Conservation (phyloP, 2,113 vertebrate genomes). For the Hiodon tergisus region DNA sequence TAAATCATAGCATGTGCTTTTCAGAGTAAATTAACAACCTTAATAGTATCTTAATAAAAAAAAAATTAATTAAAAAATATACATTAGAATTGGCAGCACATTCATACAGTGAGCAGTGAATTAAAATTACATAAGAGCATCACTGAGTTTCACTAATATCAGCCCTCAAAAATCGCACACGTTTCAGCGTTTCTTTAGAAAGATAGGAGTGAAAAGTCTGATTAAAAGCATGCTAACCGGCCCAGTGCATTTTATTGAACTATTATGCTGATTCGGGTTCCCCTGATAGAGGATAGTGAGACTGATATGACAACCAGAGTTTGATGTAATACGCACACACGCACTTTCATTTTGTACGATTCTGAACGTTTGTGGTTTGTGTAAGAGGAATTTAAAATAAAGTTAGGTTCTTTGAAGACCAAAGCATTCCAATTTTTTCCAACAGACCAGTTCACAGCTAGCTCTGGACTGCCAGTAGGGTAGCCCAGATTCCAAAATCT, state of each 20-base stretch:
- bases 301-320: constrained; percentile 57
- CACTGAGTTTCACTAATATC: too few species aligned
- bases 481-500: constrained; percentile 98
- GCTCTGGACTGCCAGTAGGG: constrained; percentile 92
- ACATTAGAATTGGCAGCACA: too few species aligned
- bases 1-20: too few species aligned
- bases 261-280: constrained; percentile 5
- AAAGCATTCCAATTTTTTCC: constrained; percentile 96
- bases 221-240: not conserved
- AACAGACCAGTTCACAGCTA: constrained; percentile 99
- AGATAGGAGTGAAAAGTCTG: constrained; percentile 1
- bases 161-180: constrained; percentile 34
- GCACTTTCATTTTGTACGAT: constrained; percentile 50
- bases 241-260: not conserved
- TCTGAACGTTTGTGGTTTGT: constrained; percentile 89
- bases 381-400: constrained; percentile 96
- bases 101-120: too few species aligned
- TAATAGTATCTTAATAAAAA: too few species aligned
- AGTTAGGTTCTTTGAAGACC: constrained; percentile 98
- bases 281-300: constrained; percentile 43
- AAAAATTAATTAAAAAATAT: too few species aligned
- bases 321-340: constrained; percentile 67
- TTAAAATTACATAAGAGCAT: too few species aligned
- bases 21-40: too few species aligned
- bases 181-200: constrained; percentile 36